Percentiles rank a stretch among this genome's conserved stretches.
phyloP scores from a whole-genome alignment of 2,113 vertebrate species.

The Sus scrofa region DNA sequence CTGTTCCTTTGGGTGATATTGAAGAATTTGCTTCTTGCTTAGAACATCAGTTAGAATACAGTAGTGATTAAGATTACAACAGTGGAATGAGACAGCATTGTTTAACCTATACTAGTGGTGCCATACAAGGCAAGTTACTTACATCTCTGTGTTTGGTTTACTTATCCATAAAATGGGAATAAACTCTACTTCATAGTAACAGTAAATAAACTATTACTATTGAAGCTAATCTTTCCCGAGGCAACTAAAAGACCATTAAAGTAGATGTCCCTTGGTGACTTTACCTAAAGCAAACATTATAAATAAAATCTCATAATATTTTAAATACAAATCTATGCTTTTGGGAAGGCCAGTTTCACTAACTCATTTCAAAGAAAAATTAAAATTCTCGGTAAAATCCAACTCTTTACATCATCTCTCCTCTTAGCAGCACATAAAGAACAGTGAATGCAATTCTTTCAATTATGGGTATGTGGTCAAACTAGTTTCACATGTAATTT shows the following conservation, averaged over 20 bases:
- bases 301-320: not conserved
- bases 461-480: slow-evolving; percentile 70
- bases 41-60: not conserved
- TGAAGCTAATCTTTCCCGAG: not conserved
- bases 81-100: not conserved
- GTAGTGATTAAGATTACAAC: not conserved
- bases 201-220: not conserved
- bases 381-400: slow-evolving; percentile 64
- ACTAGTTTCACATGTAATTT: slow-evolving; percentile 84
- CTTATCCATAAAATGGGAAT: not conserved
- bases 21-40: not conserved
- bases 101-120: not conserved
- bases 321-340: not conserved
- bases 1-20: not conserved
- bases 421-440: slow-evolving; percentile 44
- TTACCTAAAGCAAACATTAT: not conserved
- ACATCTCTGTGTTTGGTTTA: not conserved
- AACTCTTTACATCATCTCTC: slow-evolving; percentile 56
- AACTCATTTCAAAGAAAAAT: slow-evolving; percentile 62
- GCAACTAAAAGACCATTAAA: not conserved
- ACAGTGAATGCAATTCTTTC: slow-evolving; percentile 74
- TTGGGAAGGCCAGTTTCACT: not conserved
- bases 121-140: not conserved
- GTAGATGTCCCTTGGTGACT: not conserved
- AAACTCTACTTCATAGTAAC: not conserved